Evolutionary conservation across 1,140 invertebrate species (phyloP), one percentile per base, ranked within the genome.

Genomic region (Macrotrachela quadricornifera): DNA sequence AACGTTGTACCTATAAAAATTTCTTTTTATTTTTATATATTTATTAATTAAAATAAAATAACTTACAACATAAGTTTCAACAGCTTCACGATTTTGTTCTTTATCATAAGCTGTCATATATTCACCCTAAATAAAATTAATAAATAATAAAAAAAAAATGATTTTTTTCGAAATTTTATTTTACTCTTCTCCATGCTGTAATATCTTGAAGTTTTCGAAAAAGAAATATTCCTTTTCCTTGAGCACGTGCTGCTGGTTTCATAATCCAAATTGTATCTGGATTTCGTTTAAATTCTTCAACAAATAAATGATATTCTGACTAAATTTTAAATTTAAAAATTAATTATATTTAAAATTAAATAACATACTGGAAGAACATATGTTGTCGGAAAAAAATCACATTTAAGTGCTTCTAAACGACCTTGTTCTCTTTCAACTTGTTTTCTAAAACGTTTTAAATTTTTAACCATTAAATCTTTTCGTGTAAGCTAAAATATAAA

Each of bases 181-280:
- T 51, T 49, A 69, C 70, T 64, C 71, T 73, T 59, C 71, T 72
- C 72, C 72, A 74, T 57, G 73, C 72, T n/a, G 63, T 69, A 42
- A 74, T 74, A 52, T 74, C 72, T 59, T 72, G 72, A 2, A 74
- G 58, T 57, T 68, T 67, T 38, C 65, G 58, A 55, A 74, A 74
- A 11, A 74, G 59, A 60, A 74, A 74, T 14, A 74, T 74, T 14
- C 72, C 72, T 49, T 64, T 64, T 16, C 72, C 72, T 58, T 74
- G 72, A 17, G 72, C 68, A 36, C 68, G 71, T 13, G 68, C 69
- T 3, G 69, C 72, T 14, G 72, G 72, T 54, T 74, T 74, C 72
- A 73, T 73, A 43, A 73, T 73, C 72, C 71, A 73, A n/a, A 72
- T 70, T 15, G 69, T 69, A 3, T 70, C 68, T 10, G 64, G 68